Evolutionary conservation across 1,140 invertebrate genomes (phyloP), one percentile per base, ranked within the genome.

Genomic region (Rhagoletis pomonella): DNA sequence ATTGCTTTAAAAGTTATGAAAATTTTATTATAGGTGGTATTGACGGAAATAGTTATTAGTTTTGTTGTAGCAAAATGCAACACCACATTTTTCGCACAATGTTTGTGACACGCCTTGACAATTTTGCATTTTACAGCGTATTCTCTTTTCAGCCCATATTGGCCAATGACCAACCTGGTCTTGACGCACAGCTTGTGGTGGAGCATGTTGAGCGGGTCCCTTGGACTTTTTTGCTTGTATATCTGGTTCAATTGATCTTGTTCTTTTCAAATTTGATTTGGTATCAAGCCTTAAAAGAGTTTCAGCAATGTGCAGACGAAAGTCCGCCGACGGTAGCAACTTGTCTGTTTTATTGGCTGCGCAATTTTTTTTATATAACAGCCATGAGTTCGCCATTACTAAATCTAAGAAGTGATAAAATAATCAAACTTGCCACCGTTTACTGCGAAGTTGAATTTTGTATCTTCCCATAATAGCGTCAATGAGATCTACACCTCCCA

Each of bases 111-210:
- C 87, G 39, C 90, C 89, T 67, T 85, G 88, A 84, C 90, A 92
- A 39, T 90, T 90, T 17, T 89, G 91, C 84, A 90, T 89, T 65
- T 91, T 93, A 88, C 91, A 93, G 29, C 90, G 87, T n/a, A 90
- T 89, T 84, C 89, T 90, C 69, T 89, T 90, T 88, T n/a, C n/a
- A n/a, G n/a, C n/a, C n/a, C n/a, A n/a, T n/a, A n/a, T n/a, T n/a
- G n/a, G n/a, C n/a, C n/a, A n/a, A n/a, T n/a, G n/a, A n/a, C n/a
- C n/a, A n/a, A n/a, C n/a, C n/a, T n/a, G n/a, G n/a, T n/a, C n/a
- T n/a, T n/a, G n/a, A 14, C 60, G 60, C n/a, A 64, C 4, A n/a
- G 2, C 60, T 64, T 64, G 60, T n/a, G 12, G 60, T 10, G 17
- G 60, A 17, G 60, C 60, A 17, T 64, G 3, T n/a, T 64, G 62